These are phyloP conservation scores for Galagoides demidoff DNA, from an alignment of 2,797 vertebrate genomes.

Conservation along the genomic window DNA sequence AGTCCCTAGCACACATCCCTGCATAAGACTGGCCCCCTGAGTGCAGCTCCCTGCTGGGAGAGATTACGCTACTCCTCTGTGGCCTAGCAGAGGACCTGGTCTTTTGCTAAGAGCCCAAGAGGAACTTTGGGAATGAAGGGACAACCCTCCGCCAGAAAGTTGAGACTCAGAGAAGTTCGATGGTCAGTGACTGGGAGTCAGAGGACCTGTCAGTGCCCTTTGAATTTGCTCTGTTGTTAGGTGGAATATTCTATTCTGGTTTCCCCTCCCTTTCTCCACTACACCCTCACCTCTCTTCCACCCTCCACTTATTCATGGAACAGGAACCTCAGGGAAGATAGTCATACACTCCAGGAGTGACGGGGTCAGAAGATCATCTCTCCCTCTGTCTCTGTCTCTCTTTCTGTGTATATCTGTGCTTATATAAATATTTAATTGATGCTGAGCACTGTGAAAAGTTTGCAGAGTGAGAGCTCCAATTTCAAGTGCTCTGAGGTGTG, in stretches of 20 bases:
- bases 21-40: neutral
- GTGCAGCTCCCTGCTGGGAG: neutral
- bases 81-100: neutral
- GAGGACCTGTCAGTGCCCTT: rapidly evolving
- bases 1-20: neutral
- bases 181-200: neutral
- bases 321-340: neutral
- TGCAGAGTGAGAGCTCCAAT: neutral
- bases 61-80: neutral
- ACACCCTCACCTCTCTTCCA: neutral
- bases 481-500: neutral
- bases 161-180: neutral
- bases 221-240: neutral
- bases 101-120: neutral
- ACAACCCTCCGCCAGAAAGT: neutral
- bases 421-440: neutral
- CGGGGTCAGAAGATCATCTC: neutral
- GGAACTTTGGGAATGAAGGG: neutral
- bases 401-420: neutral
- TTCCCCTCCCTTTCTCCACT: neutral
- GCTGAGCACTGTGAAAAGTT: neutral
- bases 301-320: neutral
- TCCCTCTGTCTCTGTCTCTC: neutral
- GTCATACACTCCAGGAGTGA: neutral
- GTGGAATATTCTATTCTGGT: neutral